Base-by-base conservation (phyloP, 2,888 invertebrate genomes). In the Melanotus villosus region DNA sequence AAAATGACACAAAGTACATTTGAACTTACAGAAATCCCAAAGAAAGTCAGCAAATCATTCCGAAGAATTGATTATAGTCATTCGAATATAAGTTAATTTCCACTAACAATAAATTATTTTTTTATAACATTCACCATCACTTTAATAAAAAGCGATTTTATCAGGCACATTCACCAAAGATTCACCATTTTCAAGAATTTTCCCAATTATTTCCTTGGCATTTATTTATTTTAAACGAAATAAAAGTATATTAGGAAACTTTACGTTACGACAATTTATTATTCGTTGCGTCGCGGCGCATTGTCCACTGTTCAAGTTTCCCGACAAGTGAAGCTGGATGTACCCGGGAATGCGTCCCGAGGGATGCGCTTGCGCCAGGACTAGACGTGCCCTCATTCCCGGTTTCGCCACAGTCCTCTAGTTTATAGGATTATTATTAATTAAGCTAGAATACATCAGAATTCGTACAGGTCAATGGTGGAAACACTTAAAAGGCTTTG, bases 261-360 rank as follows among this genome's bases (percentile, higher is more conserved):
- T 34, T 16, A 12, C 64, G 64, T 56, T 45, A 60, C 59, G 62
- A 36, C 32, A 32, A 59, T 38, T 45, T 30, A 26, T 57, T 60
- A 62, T 43, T 38, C 36, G 63, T 21, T 30, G 54, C 67, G 72
- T 66, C 68, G 73, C 71, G 73, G 60, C 71, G 71, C 66, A 62
- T 60, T 64, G 43, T 69, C 65, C 66, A 64, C 67, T 67, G 63
- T 65, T 73, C 60, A 66, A 69, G 71, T 68, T 69, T 69, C 70
- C 71, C 74, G 75, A 73, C 70, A 74, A 77, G 73, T 76, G 77
- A 77, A 66, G 77, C 76, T 75, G 76, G 74, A 74, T 62, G 68
- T 72, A 72, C 76, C 77, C 77, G 75, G 77, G 77, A 75, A 75
- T 74, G 71, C 73, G 73, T 76, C 75, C 77, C 75, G 71, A 68